These are phyloP conservation scores for Drosophila ercepeae DNA, from an alignment of 1,140 invertebrate genomes.

Conservation along the genomic window DNA sequence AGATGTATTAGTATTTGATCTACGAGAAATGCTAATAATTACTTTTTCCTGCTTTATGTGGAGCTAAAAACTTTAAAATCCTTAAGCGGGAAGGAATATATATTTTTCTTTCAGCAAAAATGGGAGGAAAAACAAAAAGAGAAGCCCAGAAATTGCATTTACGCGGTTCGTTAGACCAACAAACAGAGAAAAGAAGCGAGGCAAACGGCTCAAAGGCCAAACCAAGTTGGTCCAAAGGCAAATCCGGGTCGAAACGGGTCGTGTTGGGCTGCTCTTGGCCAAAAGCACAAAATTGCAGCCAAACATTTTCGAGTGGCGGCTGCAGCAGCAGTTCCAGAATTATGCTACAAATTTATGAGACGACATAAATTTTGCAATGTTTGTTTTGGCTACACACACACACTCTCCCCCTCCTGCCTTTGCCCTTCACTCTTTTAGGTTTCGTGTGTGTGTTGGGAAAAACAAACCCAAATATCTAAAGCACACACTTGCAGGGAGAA, in stretches of 20 bases:
- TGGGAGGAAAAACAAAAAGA: slow-evolving; percentile 19
- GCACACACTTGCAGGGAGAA: slow-evolving; percentile 49
- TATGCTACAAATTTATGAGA: slow-evolving; percentile 82
- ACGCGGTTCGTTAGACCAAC: slow-evolving; percentile 78
- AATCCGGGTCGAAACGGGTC: slow-evolving; percentile 11
- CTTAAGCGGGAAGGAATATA: slow-evolving; percentile 57
- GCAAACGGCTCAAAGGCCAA: slow-evolving; percentile 61
- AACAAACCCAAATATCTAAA: slow-evolving; percentile 75
- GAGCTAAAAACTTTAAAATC: slow-evolving; percentile 29
- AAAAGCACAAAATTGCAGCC: slow-evolving; percentile 72
- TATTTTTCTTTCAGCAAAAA: slow-evolving; percentile 38
- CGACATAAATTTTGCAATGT: slow-evolving; percentile 81
- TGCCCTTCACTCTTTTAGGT: slow-evolving; percentile 1
- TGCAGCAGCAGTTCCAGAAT: slow-evolving; percentile 64
- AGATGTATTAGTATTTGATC: neutral
- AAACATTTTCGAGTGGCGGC: slow-evolving; percentile 78
- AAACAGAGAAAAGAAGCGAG: slow-evolving; percentile 54
- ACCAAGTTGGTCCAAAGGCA: slow-evolving; percentile 56
- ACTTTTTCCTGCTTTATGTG: neutral
- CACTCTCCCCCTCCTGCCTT: slow-evolving; percentile 1
- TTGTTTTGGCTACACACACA: slow-evolving; percentile 74
- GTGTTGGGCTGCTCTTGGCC: slow-evolving; percentile 24
- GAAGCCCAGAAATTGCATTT: slow-evolving; percentile 74
- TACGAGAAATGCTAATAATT: neutral
- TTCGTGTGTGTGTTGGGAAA: slow-evolving; percentile 25